Percentiles rank a stretch among this genome's conserved stretches.
Evolutionary conservation across 37 sponge, comb jelly and placozoan species (phyloP).

Genomic region (Corticium candelabrum): DNA sequence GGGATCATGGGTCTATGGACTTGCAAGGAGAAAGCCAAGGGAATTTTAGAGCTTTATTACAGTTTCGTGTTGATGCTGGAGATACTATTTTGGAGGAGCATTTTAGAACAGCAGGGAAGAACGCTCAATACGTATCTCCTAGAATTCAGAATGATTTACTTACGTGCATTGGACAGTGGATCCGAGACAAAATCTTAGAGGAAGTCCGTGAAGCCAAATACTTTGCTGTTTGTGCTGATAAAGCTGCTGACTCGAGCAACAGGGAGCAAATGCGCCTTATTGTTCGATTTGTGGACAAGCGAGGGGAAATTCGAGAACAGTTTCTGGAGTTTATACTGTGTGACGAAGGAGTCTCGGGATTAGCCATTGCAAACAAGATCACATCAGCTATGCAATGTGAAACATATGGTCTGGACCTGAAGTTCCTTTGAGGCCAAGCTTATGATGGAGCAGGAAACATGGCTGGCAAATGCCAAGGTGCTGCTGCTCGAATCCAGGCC

Average conservation of each 20-base stretch:
- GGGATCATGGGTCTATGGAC: conserved; percentile 8
- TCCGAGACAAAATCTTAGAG: conserved; percentile 16
- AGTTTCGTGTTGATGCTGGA: conserved; percentile 38
- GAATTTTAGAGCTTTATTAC: conserved; percentile 31
- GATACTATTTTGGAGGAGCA: conserved; percentile 28
- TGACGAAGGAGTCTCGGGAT: conserved; percentile 48
- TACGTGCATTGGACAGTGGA: conserved; percentile 20
- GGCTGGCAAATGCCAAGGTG: conserved; percentile 38
- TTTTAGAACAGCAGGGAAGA: conserved; percentile 21
- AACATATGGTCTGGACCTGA: conserved; percentile 33
- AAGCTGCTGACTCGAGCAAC: conserved; percentile 53
- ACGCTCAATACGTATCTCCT: conserved; percentile 32
- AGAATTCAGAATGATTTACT: conserved; percentile 43
- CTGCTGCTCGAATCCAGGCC: conserved; percentile 16
- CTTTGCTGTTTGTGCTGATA: conserved; percentile 41
- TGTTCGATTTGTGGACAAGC: conserved; percentile 37
- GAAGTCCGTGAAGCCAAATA: conserved; percentile 18
- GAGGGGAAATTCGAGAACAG: conserved; percentile 39
- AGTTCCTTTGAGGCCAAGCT: conserved; percentile 48
- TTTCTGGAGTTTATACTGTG: conserved; percentile 42
- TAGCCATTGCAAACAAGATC: conserved; percentile 44
- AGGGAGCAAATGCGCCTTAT: conserved; percentile 39
- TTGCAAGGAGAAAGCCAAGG: conserved; percentile 25
- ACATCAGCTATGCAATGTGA: conserved; percentile 2
- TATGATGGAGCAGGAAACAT: conserved; percentile 70